A percentile compares a stretch with the other conserved stretches of the same genome.
phyloP scores from a whole-genome alignment of 2,888 invertebrate genomes.

The Phyllotreta striolata region DNA sequence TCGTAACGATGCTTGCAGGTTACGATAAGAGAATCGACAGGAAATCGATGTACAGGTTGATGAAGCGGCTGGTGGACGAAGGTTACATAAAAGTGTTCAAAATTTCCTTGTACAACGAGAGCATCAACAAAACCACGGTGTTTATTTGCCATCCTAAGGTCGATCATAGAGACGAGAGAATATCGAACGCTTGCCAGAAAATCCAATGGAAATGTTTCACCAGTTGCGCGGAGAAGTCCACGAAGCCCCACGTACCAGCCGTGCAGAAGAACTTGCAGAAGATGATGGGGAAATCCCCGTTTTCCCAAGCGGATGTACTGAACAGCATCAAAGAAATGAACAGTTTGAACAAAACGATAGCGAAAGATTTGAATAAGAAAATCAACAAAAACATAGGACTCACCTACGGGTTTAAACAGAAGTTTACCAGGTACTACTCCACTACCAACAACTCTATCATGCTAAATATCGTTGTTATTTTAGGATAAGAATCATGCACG shows the following conservation, averaged over 20 bases:
- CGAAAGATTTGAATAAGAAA: constrained; percentile 20
- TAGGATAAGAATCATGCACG: constrained; percentile 73
- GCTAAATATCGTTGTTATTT: too few species aligned
- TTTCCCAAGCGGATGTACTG: constrained; percentile 42
- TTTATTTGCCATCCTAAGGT: constrained; percentile 67
- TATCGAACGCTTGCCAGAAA: constrained; percentile 69
- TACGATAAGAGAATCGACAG: constrained; percentile 68
- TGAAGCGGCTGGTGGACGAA: constrained; percentile 66
- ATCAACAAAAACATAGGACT: constrained; percentile 12
- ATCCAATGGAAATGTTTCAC: constrained; percentile 66
- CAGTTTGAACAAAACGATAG: constrained; percentile 22
- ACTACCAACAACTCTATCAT: too few species aligned
- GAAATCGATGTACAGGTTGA: constrained; percentile 70
- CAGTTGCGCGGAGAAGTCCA: constrained; percentile 39
- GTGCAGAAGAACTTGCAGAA: constrained; percentile 32
- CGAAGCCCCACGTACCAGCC: constrained; percentile 20
- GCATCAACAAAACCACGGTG: constrained; percentile 60
- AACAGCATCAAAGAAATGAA: constrained; percentile 48
- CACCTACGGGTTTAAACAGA: constrained; percentile 39
- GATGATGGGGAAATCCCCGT: constrained; percentile 45
- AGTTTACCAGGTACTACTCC: constrained; percentile 41
- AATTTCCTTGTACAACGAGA: constrained; percentile 61
- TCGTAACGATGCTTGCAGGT: constrained; percentile 51
- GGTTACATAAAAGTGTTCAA: constrained; percentile 67
- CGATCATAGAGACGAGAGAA: constrained; percentile 61